Evolutionary conservation across 2,113 vertebrate species (phyloP).

Genomic region (Telmatochromis bifrenatus): DNA sequence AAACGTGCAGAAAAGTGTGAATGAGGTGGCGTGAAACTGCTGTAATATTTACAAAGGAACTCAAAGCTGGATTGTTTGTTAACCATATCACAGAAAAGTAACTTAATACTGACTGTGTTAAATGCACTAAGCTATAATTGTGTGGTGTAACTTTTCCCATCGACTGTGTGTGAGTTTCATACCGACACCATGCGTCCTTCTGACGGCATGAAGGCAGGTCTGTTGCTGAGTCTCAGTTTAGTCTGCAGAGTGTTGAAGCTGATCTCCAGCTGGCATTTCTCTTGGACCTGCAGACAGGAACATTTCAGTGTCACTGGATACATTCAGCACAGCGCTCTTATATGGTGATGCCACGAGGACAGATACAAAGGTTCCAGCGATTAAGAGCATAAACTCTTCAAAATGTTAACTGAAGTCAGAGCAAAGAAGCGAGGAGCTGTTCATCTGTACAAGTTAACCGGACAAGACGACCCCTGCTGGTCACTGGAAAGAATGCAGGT

Average conservation of each 20-base stretch:
- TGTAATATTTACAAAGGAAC: background rate
- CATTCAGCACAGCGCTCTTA: background rate
- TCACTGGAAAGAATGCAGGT: background rate
- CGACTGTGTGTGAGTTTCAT: constrained; percentile 15
- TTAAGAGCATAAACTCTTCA: background rate
- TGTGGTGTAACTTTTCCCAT: background rate
- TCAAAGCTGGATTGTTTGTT: background rate
- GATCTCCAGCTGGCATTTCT: constrained; percentile 95
- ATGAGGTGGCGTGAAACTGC: background rate
- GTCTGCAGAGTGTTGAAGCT: constrained; percentile 98
- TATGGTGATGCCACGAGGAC: background rate
- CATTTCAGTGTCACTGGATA: background rate
- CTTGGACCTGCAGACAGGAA: constrained; percentile 70
- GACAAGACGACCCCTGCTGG: background rate
- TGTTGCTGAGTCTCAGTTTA: constrained; percentile 89
- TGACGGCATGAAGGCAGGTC: constrained; percentile 94
- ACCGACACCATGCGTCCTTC: constrained; percentile 91
- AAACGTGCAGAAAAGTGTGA: background rate
- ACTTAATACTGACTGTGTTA: background rate
- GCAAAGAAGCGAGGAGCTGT: background rate
- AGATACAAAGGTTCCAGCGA: background rate
- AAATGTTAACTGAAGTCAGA: background rate
- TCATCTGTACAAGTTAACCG: rapidly evolving
- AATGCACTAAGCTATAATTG: background rate
- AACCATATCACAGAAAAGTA: background rate